Percentiles rank a stretch among this genome's conserved stretches.
These are phyloP conservation scores for Procambarus virginalis DNA, from an alignment of 1,140 invertebrate species.

Conservation along the genomic window DNA sequence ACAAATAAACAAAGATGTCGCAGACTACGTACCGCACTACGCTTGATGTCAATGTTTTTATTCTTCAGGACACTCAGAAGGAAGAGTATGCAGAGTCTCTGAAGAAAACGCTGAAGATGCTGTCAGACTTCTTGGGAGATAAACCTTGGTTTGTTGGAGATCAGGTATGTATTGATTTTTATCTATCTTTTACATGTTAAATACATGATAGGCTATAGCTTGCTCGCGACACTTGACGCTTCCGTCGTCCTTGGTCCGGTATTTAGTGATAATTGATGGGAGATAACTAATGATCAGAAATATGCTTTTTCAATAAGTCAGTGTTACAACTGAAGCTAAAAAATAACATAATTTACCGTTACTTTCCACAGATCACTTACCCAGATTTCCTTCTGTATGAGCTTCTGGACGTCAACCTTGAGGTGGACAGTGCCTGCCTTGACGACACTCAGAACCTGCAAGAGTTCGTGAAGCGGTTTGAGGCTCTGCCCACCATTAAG, in stretches of 20 bases:
- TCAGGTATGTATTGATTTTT: slow-evolving; percentile 71
- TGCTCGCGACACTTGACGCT: no score
- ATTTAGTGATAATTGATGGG: no score
- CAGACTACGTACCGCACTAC: no score
- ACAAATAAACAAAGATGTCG: no score
- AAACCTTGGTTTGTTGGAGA: slow-evolving; percentile 75
- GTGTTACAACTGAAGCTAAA: background rate
- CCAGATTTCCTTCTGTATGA: slow-evolving; percentile 11
- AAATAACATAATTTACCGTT: no score
- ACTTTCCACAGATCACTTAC: background rate
- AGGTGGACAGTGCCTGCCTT: background rate
- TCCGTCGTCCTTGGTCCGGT: no score
- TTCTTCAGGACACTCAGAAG: slow-evolving; percentile 34
- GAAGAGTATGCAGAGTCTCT: slow-evolving; percentile 19
- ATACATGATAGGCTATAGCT: no score
- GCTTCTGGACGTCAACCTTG: background rate
- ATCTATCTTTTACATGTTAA: background rate
- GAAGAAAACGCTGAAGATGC: slow-evolving; percentile 50
- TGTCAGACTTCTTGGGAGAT: slow-evolving; percentile 75
- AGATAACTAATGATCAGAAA: no score
- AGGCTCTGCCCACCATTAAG: background rate
- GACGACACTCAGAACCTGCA: background rate
- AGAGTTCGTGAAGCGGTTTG: background rate
- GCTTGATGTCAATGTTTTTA: no score
- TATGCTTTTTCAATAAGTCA: no score